Base-by-base conservation (phyloP, 2,888 invertebrate genomes). In the Harpalus rubripes region DNA sequence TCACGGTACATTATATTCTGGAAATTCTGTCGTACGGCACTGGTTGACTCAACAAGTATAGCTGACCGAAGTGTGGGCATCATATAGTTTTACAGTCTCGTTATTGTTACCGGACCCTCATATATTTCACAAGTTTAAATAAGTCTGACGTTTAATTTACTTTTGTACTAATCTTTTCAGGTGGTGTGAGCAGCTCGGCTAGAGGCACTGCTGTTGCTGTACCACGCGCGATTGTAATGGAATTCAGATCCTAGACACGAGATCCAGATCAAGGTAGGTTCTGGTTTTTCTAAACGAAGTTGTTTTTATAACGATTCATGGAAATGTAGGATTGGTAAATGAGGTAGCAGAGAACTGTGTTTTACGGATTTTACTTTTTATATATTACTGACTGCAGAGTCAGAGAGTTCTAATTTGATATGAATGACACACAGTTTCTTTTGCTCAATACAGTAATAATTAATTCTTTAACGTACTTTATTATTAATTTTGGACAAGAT, bases 61-160 rank as follows among this genome's bases (percentile, higher is more conserved):
- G 58, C 76, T 58, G 44, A 52, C 58, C 15, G 61, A 81, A 65
- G 81, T 81, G 81, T 81, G 68, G 81, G 81, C 81, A 65, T 52
- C 63, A 78, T 81, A 63, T 81, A 63, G 80, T 63, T 81, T 81
- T 81, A 63, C 63, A 81, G 80, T 41, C 63, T 63, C 68, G 72
- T 81, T 81, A 81, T 81, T 81, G 81, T 81, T 52, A 56, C 68
- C n/a, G 72, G 88, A 87, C 88, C 88, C 88, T 88, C 87, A 89
- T 89, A 89, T 89, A 89, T 90, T 89, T 88, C 87, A 88, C 86
- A 87, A 88, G 88, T 89, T 90, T 89, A 89, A 90, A 89, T 88
- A 89, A 88, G 88, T 89, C 88, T 88, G 89, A 89, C 89, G 88
- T 89, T 87, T 89, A 89, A 89, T 90, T 89, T 89, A 88, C 88